Evolutionary conservation across 2,113 vertebrate genomes (phyloP).

Genomic region (Meriones unguiculatus): DNA sequence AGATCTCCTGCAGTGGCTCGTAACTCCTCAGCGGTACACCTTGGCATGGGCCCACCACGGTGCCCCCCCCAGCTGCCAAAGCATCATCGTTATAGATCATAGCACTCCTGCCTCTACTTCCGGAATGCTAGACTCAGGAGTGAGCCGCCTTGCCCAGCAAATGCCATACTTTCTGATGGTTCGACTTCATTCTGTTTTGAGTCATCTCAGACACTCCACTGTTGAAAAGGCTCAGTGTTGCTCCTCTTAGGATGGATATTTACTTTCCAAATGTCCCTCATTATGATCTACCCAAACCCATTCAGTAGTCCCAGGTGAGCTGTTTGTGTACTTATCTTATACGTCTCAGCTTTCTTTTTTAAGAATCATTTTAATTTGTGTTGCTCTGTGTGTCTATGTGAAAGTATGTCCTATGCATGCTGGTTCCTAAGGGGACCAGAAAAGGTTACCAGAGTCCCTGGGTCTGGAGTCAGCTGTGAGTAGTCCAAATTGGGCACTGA

Average conservation of each 20-base stretch:
- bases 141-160: no score
- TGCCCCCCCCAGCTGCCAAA: no score
- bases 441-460: neutral
- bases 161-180: accelerated
- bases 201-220: neutral
- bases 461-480: neutral
- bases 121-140: neutral
- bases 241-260: neutral
- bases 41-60: no score
- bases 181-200: neutral
- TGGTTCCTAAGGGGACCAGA: neutral
- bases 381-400: neutral
- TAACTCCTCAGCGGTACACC: no score
- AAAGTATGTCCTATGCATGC: no score
- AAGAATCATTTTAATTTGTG: neutral
- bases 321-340: neutral
- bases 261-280: neutral
- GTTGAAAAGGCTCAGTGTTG: neutral
- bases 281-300: no score
- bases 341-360: neutral
- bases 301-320: neutral
- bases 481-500: neutral
- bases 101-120: neutral
- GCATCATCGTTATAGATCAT: no score
- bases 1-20: no score